These are phyloP conservation scores for Serinus canaria DNA, from an alignment of 2,113 vertebrate genomes.

Conservation along the genomic window DNA sequence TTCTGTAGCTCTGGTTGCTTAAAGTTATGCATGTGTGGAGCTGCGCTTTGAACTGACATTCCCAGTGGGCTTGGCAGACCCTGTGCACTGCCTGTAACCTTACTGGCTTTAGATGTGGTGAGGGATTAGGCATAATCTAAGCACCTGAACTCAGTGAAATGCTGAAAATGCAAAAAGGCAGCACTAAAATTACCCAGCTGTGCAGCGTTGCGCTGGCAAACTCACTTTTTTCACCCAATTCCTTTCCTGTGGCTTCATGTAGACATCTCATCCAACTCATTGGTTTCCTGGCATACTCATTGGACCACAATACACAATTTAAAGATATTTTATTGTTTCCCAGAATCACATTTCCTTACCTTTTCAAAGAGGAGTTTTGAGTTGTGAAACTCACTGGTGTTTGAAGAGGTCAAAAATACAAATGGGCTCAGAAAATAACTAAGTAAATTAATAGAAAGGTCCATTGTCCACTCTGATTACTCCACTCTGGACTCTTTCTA, in stretches of 20 bases:
- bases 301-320: background rate
- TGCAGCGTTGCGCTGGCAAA: background rate
- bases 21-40: background rate
- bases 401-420: background rate
- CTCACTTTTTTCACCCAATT: background rate
- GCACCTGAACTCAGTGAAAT: background rate
- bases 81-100: background rate
- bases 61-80: background rate
- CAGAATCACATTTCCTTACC: background rate
- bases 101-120: background rate
- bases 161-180: background rate
- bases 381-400: background rate
- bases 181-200: background rate
- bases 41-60: background rate
- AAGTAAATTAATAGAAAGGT: background rate
- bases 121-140: background rate
- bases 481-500: background rate
- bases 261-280: background rate
- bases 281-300: background rate
- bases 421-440: background rate
- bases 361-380: background rate
- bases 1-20: background rate
- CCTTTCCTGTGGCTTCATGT: accelerated
- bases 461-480: background rate
- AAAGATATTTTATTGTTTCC: background rate